A percentile compares a stretch with the other conserved stretches of the same genome.
Conservation (phyloP, 2,113 vertebrate genomes). For the Synchiropus splendidus region DNA sequence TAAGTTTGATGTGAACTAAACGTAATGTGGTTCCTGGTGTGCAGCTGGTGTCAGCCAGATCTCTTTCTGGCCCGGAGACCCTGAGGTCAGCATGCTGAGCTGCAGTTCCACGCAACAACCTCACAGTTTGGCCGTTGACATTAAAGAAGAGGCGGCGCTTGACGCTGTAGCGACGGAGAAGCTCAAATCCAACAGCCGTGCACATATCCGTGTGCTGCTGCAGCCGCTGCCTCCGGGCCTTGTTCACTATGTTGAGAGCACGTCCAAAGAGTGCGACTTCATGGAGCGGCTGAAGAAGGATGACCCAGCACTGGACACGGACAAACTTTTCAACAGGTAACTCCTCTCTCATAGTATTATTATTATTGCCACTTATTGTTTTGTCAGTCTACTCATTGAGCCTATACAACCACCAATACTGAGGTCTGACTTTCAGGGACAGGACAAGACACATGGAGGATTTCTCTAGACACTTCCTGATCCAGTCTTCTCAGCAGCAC, state of each 20-base stretch:
- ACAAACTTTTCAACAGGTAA: slow-evolving; percentile 71
- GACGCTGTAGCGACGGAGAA: slow-evolving; percentile 81
- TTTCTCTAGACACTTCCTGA: slow-evolving; percentile 75
- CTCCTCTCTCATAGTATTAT: no score
- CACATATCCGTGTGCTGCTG: slow-evolving; percentile 79
- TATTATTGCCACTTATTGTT: no score
- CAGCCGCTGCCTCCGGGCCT: slow-evolving; percentile 75
- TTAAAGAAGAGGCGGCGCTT: slow-evolving; percentile 72
- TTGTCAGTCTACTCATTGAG: no score
- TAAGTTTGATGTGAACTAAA: neutral
- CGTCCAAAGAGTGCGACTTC: slow-evolving; percentile 80
- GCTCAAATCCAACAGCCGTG: slow-evolving; percentile 85
- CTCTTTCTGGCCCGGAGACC: slow-evolving; percentile 92
- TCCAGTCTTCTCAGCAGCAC: slow-evolving; percentile 68
- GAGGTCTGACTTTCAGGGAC: slow-evolving; percentile 65
- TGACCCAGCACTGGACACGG: slow-evolving; percentile 42
- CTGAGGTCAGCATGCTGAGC: slow-evolving; percentile 79
- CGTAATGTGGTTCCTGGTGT: slow-evolving; percentile 25
- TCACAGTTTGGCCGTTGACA: slow-evolving; percentile 1
- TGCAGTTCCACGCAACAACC: neutral
- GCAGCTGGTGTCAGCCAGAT: slow-evolving; percentile 87
- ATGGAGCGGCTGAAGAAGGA: slow-evolving; percentile 63
- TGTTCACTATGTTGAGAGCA: slow-evolving; percentile 80
- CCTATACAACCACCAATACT: no score
- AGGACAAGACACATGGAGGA: slow-evolving; percentile 69